Conservation (phyloP, 2,888 invertebrate genomes). For the Cephus runcator region DNA sequence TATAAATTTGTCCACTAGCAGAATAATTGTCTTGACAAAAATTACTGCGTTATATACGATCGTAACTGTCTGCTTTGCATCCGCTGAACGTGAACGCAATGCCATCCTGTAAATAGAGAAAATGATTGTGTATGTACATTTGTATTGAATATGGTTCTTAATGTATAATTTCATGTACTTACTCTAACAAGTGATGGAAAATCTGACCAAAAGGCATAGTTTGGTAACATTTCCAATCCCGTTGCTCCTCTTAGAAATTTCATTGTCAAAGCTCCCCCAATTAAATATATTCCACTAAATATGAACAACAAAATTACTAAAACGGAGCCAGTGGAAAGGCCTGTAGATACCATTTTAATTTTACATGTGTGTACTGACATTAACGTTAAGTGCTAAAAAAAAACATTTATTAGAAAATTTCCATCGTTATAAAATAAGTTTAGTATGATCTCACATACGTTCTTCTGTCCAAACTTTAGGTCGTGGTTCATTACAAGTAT, state of each 20-base stretch:
- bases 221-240: constrained; percentile 79
- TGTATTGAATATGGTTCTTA: background rate
- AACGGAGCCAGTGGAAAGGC: constrained; percentile 73
- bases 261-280: constrained; percentile 74
- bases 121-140: constrained; percentile 6
- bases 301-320: constrained; percentile 74
- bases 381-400: constrained; percentile 67
- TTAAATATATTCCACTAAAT: constrained; percentile 70
- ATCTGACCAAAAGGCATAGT: constrained; percentile 78
- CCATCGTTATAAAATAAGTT: background rate
- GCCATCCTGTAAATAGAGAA: constrained; percentile 71
- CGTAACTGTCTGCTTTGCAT: constrained; percentile 70
- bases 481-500: background rate
- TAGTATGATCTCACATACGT: constrained; percentile 5
- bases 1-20: background rate
- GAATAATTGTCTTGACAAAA: background rate
- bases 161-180: constrained; percentile 45
- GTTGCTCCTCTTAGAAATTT: constrained; percentile 78
- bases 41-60: constrained; percentile 64
- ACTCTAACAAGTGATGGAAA: constrained; percentile 77
- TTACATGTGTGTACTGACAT: constrained; percentile 69
- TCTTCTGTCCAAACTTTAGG: background rate
- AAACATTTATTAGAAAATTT: background rate
- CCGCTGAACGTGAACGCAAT: constrained; percentile 72
- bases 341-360: constrained; percentile 56